These are phyloP conservation scores for Tor tambroides DNA, from an alignment of 2,113 vertebrate species.

Conservation along the genomic window DNA sequence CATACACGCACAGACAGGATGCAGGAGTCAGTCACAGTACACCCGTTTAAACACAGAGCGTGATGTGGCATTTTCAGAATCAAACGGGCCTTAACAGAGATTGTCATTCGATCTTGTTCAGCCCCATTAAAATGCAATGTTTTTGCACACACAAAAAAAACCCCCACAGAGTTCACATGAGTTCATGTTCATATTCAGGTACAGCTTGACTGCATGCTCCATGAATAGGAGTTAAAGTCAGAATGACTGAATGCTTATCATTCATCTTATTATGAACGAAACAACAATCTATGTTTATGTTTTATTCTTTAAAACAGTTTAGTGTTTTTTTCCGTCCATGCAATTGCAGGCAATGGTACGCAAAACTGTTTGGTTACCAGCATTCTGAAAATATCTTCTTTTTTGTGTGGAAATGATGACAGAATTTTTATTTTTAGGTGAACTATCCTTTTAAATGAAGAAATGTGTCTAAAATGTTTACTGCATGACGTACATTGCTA, in stretches of 20 bases:
- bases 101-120: conserved; percentile 2
- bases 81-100: neutral
- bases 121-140: neutral
- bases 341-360: neutral
- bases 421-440: neutral
- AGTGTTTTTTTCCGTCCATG: neutral
- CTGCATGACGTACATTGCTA: neutral
- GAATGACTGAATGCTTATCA: neutral
- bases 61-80: conserved; percentile 28
- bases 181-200: conserved; percentile 6
- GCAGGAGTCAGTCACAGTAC: conserved; percentile 14
- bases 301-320: too few species aligned
- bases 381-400: neutral
- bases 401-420: neutral
- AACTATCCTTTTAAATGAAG: neutral
- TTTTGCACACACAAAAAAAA: neutral
- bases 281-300: neutral
- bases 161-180: neutral
- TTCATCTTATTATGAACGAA: neutral
- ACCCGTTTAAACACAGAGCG: neutral
- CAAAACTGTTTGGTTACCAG: neutral
- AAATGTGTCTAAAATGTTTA: conserved; percentile 12
- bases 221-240: neutral
- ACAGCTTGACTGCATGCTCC: neutral
- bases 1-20: conserved; percentile 34